Conservation (phyloP, 2,113 vertebrate species). For the Acrocephalus kingi region DNA sequence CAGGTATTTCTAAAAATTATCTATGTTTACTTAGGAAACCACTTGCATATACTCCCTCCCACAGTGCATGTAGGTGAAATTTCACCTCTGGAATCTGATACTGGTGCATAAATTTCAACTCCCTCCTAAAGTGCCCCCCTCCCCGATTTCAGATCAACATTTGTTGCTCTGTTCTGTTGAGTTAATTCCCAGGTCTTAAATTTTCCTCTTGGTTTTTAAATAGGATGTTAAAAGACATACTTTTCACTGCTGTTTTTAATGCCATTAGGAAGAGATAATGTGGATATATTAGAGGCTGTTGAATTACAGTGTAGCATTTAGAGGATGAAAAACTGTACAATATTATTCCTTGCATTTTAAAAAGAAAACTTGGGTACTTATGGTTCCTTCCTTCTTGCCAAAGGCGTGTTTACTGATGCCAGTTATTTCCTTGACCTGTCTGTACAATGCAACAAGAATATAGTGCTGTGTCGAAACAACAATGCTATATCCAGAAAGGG, state of each 20-base stretch:
- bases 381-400: background rate
- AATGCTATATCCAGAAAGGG: background rate
- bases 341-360: background rate
- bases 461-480: background rate
- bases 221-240: background rate
- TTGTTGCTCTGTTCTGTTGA: background rate
- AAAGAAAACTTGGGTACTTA: background rate
- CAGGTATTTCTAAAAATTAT: background rate
- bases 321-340: background rate
- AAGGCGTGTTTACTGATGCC: background rate
- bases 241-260: constrained; percentile 7
- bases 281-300: background rate
- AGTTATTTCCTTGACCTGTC: background rate
- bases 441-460: background rate
- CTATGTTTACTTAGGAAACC: background rate
- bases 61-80: background rate
- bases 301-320: background rate
- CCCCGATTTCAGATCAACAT: background rate
- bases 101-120: background rate
- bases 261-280: background rate
- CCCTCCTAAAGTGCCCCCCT: background rate
- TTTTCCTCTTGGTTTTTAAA: background rate
- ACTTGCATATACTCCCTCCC: background rate
- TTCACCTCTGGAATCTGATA: constrained; percentile 14
- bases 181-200: background rate